Percentiles rank a stretch among this genome's conserved stretches.
These are phyloP conservation scores for Lichenostomus cassidix DNA, from an alignment of 2,113 vertebrate genomes.

Conservation along the genomic window DNA sequence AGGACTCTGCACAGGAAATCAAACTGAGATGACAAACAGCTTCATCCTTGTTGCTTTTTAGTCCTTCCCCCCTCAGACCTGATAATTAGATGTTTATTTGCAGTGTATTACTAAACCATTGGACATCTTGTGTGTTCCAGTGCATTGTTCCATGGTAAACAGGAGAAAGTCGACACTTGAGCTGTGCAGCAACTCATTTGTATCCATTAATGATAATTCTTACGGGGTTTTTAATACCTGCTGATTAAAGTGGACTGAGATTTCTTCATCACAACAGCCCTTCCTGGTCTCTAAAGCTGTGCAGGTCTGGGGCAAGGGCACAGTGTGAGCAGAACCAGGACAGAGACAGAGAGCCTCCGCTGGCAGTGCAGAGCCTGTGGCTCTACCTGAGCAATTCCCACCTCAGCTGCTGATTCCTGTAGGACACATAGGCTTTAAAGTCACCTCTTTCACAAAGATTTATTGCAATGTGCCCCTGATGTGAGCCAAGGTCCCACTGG, in stretches of 20 bases:
- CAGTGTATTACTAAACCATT: not conserved
- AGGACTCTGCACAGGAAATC: not conserved
- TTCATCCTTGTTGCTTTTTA: not conserved
- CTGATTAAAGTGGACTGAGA: not conserved
- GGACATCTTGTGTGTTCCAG: not conserved
- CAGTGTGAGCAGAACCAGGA: not conserved
- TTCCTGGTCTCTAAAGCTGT: not conserved
- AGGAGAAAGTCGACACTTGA: not conserved
- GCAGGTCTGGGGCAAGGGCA: not conserved
- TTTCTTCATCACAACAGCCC: not conserved
- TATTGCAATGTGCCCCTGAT: not conserved
- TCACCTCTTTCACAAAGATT: not conserved
- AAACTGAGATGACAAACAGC: not conserved
- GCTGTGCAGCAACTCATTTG: not conserved
- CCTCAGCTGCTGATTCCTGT: not conserved
- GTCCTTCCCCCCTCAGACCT: not conserved
- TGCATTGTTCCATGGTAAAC: not conserved
- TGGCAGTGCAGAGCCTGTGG: rapidly evolving
- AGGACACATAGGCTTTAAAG: not conserved
- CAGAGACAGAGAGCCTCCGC: not conserved
- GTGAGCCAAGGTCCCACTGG: not conserved
- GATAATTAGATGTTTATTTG: not conserved
- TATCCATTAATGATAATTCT: not conserved
- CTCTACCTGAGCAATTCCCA: not conserved
- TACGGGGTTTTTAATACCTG: not conserved